Base-by-base conservation (phyloP, 2,113 vertebrate genomes). In the Eudyptes chrysolophus region DNA sequence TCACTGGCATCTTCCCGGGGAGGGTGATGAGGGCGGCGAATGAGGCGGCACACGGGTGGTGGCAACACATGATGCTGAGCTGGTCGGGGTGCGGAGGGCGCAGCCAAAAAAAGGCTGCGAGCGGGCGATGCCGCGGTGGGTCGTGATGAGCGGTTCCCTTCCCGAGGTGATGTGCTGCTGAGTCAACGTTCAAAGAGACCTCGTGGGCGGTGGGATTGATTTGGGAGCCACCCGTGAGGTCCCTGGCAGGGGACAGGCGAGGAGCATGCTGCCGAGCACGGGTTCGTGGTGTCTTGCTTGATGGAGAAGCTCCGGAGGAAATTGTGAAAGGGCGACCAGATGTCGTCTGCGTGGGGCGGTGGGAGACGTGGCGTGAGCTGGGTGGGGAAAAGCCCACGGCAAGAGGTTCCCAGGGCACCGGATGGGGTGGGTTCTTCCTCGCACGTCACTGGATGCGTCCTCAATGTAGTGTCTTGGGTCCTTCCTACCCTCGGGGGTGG, bases 361-460 rank as follows among this genome's bases (percentile, higher is more conserved):
- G 68, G 60, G 17, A 51, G 70, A 51, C 2, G 24, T 0, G 8
- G 20, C 0, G 17, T 16, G 71, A 36, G 38, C 4, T 6, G 42
- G 20, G 61, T 26, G 62, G 34, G 60, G 36, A 18, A 40, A 87
- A 3, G 42, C 34, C 84, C 88, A 3, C 0, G 13, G 49, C 54
- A 18, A 54, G 82, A 58, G 69, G 22, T 66, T 13, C 55, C 60
- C 42, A 2, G 30, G 27, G 14, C 5, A 0, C 3, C 0, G 0
- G 21, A 3, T 34, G 16, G 22, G 40, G 46, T 22, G 52, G 21
- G 26, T 24, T 76, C 76, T 64, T 58, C 38, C 27, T 48, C 11
- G 10, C 11, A 0, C 0, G 0, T 20, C 74, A 3, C 4, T 0
- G 0, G 66, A 20, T 3, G 16, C 0, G 0, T 16, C 58, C 29